phyloP scores from a whole-genome alignment of 2,113 vertebrate genomes.

The Scytalopus superciliaris region DNA sequence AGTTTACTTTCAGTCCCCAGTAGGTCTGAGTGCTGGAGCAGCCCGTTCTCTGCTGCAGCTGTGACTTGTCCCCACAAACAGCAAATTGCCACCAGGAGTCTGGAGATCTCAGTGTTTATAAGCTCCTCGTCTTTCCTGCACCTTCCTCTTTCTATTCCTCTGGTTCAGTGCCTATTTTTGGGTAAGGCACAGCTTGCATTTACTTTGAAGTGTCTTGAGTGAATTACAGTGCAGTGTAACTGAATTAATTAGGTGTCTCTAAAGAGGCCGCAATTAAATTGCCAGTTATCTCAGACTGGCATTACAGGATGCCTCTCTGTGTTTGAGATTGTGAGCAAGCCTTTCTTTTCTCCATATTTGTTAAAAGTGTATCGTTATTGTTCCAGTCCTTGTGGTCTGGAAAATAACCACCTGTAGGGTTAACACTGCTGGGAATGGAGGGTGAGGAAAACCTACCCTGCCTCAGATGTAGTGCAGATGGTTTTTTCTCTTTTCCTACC shows the following conservation, averaged over 20 bases:
- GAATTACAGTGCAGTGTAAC: neutral
- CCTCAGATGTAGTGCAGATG: neutral
- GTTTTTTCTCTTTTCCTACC: neutral
- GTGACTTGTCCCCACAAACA: neutral
- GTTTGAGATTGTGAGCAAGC: neutral
- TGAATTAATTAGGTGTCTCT: slow-evolving; percentile 21
- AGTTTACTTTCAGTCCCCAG: neutral
- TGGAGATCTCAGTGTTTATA: neutral
- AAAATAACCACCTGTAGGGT: neutral
- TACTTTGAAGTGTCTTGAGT: slow-evolving; percentile 3
- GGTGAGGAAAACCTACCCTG: neutral
- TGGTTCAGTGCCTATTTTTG: slow-evolving; percentile 16
- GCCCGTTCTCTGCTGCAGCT: neutral
- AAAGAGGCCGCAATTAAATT: slow-evolving; percentile 23
- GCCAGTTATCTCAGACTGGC: neutral
- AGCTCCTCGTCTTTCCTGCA: neutral
- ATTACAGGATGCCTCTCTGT: neutral
- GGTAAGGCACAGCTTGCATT: slow-evolving; percentile 15
- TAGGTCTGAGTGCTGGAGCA: neutral
- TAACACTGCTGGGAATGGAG: neutral
- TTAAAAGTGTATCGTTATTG: neutral
- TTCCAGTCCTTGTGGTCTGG: neutral
- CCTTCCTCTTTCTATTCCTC: neutral
- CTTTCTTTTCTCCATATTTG: neutral
- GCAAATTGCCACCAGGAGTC: neutral